Conservation (phyloP, 2,797 vertebrate species). For the Anguilla megastoma region DNA sequence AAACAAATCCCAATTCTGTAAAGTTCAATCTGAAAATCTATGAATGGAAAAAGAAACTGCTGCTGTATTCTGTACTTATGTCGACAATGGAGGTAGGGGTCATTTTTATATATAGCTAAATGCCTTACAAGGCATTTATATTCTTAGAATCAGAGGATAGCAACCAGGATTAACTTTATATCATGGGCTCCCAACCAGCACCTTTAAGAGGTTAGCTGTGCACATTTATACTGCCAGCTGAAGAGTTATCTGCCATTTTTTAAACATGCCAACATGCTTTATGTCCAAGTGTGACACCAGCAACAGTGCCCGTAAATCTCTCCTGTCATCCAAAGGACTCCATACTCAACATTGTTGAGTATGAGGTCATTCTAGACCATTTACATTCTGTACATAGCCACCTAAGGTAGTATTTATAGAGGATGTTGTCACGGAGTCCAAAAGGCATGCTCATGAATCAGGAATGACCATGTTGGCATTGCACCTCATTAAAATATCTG, state of each 20-base stretch:
- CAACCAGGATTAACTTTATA: slow-evolving; percentile 28
- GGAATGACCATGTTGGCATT: not conserved
- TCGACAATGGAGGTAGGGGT: not conserved
- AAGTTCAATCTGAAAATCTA: not conserved
- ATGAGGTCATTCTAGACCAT: slow-evolving; percentile 37
- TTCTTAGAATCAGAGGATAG: slow-evolving; percentile 34
- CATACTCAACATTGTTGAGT: not conserved
- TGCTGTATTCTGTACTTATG: not conserved
- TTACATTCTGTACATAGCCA: slow-evolving; percentile 39
- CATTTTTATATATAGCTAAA: slow-evolving; percentile 36
- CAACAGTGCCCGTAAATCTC: slow-evolving; percentile 10
- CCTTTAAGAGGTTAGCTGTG: slow-evolving; percentile 29
- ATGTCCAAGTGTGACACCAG: slow-evolving; percentile 10
- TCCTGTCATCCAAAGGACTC: not conserved
- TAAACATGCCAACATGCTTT: slow-evolving; percentile 19
- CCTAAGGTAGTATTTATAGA: slow-evolving; percentile 24
- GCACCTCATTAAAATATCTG: slow-evolving; percentile 49
- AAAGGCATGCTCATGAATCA: slow-evolving; percentile 37
- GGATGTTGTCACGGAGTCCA: slow-evolving; percentile 14
- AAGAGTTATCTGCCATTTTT: slow-evolving; percentile 8
- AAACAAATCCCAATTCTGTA: not conserved
- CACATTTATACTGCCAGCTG: slow-evolving; percentile 27
- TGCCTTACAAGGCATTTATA: slow-evolving; percentile 41
- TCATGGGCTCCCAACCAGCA: slow-evolving; percentile 29
- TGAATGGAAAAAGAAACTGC: not conserved